Percentiles rank a stretch among this genome's conserved stretches.
These are phyloP conservation scores for Arnoldichthys spilopterus DNA, from an alignment of 2,797 vertebrate species.

Conservation along the genomic window DNA sequence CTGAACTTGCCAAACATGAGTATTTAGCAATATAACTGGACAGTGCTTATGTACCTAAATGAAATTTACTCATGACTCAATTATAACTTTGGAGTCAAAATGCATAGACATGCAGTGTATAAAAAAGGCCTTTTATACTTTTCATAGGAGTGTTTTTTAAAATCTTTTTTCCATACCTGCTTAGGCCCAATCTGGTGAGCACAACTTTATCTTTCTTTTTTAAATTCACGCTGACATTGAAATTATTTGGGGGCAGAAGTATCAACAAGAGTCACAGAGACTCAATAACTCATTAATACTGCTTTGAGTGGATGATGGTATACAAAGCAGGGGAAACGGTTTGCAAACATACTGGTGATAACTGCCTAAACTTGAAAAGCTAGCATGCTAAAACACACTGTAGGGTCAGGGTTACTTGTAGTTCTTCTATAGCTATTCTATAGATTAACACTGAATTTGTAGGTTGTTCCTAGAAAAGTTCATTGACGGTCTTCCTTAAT, in stretches of 20 bases:
- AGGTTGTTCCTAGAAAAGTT: conserved; percentile 15
- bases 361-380: neutral
- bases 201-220: too few relatives aligned
- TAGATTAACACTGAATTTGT: neutral
- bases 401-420: neutral
- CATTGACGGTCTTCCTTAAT: conserved; percentile 30
- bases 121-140: too few relatives aligned
- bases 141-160: too few relatives aligned
- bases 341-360: neutral
- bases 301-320: neutral
- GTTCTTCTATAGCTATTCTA: neutral
- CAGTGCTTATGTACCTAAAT: neutral
- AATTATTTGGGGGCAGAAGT: too few relatives aligned
- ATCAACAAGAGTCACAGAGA: too few relatives aligned
- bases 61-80: neutral
- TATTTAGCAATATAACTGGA: neutral
- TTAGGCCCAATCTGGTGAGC: too few relatives aligned
- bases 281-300: too few relatives aligned
- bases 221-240: too few relatives aligned
- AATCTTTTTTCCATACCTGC: too few relatives aligned
- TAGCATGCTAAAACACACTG: neutral
- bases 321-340: neutral
- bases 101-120: too few relatives aligned
- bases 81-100: too few relatives aligned
- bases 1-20: neutral